phyloP scores from a whole-genome alignment of 2,113 vertebrate genomes.

The Steatornis caripensis region DNA sequence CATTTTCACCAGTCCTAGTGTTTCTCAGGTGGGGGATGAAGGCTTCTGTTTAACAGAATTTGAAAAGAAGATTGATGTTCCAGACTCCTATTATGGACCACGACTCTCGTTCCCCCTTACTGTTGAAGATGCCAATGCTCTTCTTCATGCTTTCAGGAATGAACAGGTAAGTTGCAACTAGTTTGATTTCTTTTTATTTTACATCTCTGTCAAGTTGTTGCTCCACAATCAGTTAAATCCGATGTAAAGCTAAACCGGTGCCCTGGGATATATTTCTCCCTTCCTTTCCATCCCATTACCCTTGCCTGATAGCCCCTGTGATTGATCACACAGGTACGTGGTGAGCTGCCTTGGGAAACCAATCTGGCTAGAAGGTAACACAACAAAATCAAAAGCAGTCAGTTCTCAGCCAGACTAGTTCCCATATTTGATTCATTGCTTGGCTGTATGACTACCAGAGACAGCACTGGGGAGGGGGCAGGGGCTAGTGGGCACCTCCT shows the following conservation, averaged over 20 bases:
- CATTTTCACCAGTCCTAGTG: slow-evolving; percentile 67
- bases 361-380: background rate
- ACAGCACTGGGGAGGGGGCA: background rate
- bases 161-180: slow-evolving; percentile 76
- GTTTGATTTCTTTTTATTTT: background rate
- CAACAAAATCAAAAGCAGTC: background rate
- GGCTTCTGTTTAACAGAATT: slow-evolving; percentile 61
- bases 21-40: slow-evolving; percentile 35
- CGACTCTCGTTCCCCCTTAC: slow-evolving; percentile 88
- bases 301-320: background rate
- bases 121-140: slow-evolving; percentile 75
- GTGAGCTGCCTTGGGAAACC: background rate
- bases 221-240: background rate
- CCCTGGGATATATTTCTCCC: background rate
- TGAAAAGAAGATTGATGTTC: slow-evolving; percentile 76
- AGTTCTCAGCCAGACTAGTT: background rate
- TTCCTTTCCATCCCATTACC: background rate
- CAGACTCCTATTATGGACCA: slow-evolving; percentile 86
- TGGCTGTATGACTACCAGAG: background rate
- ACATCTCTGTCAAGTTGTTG: background rate
- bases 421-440: background rate
- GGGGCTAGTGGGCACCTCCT: background rate
- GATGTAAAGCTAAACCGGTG: background rate
- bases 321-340: background rate
- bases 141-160: slow-evolving; percentile 86